Evolutionary conservation across 2,113 vertebrate genomes (phyloP), one percentile per base, ranked within the genome.

Genomic region (Ursus arctos): DNA sequence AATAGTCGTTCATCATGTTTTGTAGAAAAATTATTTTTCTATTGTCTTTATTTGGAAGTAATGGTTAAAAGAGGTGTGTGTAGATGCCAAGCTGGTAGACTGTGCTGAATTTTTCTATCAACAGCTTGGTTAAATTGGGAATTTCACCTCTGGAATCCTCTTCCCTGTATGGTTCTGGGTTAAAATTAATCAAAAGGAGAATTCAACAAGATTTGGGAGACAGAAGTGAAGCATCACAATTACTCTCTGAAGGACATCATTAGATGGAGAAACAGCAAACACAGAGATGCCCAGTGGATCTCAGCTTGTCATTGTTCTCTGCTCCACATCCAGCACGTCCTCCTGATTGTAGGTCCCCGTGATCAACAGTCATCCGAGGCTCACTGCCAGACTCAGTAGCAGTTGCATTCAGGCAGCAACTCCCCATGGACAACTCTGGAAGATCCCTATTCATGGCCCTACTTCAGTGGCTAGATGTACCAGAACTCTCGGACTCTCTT

Each of bases 121-220:
- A 79, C 31, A 71, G 40, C 4, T 69, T 90, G 24, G 9, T 85
- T 94, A 80, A 31, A 51, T 22, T 47, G 31, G n/a, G 63, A 47
- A n/a, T n/a, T 81, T 55, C 13, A 18, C 24, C 28, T 55, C 53
- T 43, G 85, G 80, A 94, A 61, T 85, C 53, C 51, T 85, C 61
- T 85, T 67, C 33, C 40, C 53, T 19, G 0, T 28, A 18, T 14
- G 16, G 21, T 80, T 69, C 16, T 94, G 10, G 36, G 71, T 86
- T 95, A 85, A 95, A 91, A 59, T 69, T 36, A 63, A 14, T 67
- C 81, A 63, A 74, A 55, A 33, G 21, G 28, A 13, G 47, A 72
- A 53, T 24, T 31, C 53, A 51, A 69, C 53, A 63, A 63, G 21
- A 51, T 53, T 61, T 53, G 28, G 36, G 14, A 69, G 72, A 63